Percentiles rank a stretch among this genome's conserved stretches.
phyloP scores from a whole-genome alignment of 2,113 vertebrate genomes.

The Pogonocichla stellata region DNA sequence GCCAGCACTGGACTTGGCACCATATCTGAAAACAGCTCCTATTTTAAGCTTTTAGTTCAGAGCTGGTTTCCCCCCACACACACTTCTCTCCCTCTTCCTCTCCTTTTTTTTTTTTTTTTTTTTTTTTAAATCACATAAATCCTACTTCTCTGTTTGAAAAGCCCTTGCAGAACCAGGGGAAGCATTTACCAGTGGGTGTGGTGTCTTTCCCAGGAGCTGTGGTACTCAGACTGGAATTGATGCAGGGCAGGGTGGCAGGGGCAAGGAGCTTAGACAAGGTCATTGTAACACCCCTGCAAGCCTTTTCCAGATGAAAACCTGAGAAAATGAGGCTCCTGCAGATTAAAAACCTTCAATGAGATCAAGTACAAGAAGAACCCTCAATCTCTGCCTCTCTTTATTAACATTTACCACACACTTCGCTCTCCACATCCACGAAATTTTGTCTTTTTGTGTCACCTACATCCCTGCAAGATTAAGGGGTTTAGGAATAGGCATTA shows the following conservation, averaged over 20 bases:
- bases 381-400: neutral
- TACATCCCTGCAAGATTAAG: neutral
- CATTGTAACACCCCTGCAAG: neutral
- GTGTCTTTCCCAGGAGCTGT: neutral
- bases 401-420: neutral
- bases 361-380: neutral
- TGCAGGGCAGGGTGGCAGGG: neutral
- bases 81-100: neutral
- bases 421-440: neutral
- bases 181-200: neutral
- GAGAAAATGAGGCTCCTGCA: neutral
- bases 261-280: neutral
- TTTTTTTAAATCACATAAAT: neutral
- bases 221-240: neutral
- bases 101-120: neutral
- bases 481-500: neutral
- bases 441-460: neutral
- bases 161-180: neutral
- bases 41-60: slow-evolving; percentile 42
- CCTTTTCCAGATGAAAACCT: neutral
- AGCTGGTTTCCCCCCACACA: neutral
- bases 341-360: neutral
- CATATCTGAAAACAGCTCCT: slow-evolving; percentile 18
- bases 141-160: neutral
- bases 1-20: slow-evolving; percentile 40